phyloP scores from a whole-genome alignment of 2,797 vertebrate genomes.

The Parauchenoglanis punctatus region DNA sequence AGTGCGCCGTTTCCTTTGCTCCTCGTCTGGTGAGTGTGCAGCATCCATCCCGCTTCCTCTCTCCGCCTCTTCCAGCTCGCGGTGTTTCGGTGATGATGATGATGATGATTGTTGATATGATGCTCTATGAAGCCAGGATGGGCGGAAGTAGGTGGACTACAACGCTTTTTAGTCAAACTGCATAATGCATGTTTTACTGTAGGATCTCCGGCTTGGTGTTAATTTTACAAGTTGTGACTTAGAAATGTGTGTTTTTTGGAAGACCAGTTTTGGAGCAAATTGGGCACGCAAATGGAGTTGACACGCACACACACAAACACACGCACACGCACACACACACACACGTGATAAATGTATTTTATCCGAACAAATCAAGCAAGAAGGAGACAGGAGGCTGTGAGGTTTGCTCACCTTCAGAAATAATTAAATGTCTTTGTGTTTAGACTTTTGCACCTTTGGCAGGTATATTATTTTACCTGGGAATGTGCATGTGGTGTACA shows the following conservation, averaged over 20 bases:
- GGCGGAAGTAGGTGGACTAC: background rate
- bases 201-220: background rate
- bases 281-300: background rate
- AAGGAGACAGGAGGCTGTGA: background rate
- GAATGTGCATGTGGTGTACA: background rate
- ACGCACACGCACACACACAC: background rate
- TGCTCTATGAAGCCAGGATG: background rate
- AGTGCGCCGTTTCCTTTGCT: slow-evolving; percentile 47
- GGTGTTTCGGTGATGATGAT: background rate
- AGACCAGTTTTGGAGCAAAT: slow-evolving; percentile 18
- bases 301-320: slow-evolving; percentile 4
- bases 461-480: background rate
- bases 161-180: background rate
- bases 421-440: background rate
- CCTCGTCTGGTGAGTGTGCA: slow-evolving; percentile 63
- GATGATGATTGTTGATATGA: background rate
- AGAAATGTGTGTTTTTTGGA: background rate
- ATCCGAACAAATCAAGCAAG: background rate
- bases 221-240: background rate
- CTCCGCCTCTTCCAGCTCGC: slow-evolving; percentile 16
- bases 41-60: slow-evolving; percentile 50
- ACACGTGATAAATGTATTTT: too few species aligned
- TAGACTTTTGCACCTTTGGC: background rate
- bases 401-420: background rate
- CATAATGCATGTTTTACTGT: background rate